Evolutionary conservation across 2,888 invertebrate genomes (phyloP).

Genomic region (Apamea monoglypha): DNA sequence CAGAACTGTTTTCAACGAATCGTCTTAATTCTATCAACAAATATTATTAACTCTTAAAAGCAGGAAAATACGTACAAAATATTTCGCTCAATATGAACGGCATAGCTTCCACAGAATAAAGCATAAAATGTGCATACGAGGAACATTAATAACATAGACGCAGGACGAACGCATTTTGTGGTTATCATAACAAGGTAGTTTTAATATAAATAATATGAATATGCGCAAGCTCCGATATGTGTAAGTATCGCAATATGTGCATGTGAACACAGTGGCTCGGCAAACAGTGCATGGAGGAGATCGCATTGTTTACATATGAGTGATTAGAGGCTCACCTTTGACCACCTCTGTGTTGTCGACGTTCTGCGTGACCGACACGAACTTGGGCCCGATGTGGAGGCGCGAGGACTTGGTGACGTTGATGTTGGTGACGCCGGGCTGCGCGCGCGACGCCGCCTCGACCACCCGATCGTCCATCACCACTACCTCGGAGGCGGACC

Average conservation of each 20-base stretch:
- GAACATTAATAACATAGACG: conserved; percentile 17
- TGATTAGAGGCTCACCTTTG: conserved; percentile 79
- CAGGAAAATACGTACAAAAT: conserved; percentile 63
- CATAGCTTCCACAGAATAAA: conserved; percentile 50
- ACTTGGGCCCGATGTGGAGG: conserved; percentile 84
- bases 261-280: conserved; percentile 44
- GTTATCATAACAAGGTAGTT: conserved; percentile 55
- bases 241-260: conserved; percentile 54
- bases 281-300: conserved; percentile 41
- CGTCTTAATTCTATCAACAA: conserved; percentile 47
- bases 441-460: conserved; percentile 66
- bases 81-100: conserved; percentile 57
- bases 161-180: conserved; percentile 41
- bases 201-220: conserved; percentile 46
- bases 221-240: conserved; percentile 61
- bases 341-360: conserved; percentile 84
- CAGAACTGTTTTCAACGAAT: conserved; percentile 34
- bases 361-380: conserved; percentile 83
- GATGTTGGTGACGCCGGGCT: conserved; percentile 75
- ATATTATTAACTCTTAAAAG: conserved; percentile 20
- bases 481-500: conserved; percentile 75
- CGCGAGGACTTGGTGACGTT: conserved; percentile 80
- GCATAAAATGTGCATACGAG: conserved; percentile 33
- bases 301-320: conserved; percentile 59
- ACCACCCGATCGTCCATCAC: conserved; percentile 71